These are phyloP conservation scores for Xenopus petersii DNA, from an alignment of 2,797 vertebrate genomes.

Conservation along the genomic window DNA sequence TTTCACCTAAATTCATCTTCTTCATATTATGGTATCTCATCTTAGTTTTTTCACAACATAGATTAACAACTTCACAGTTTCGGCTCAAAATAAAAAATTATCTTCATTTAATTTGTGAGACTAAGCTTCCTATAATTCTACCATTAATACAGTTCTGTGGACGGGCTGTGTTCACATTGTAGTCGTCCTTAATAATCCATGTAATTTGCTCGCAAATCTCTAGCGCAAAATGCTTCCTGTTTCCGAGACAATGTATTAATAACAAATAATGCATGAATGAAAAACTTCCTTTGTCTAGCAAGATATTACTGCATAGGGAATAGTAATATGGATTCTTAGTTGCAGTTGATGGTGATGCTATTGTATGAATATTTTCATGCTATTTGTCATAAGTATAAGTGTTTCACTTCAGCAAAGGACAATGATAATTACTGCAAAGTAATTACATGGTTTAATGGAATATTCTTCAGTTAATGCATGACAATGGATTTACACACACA, in stretches of 20 bases:
- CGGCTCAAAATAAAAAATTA: not conserved
- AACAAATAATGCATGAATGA: slow-evolving; percentile 56
- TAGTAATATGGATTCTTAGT: slow-evolving; percentile 50
- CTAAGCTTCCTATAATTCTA: slow-evolving; percentile 30
- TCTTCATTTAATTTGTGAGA: not conserved
- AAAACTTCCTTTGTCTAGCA: slow-evolving; percentile 54
- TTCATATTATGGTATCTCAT: not conserved
- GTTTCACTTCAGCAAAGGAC: slow-evolving; percentile 9
- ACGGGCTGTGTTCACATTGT: slow-evolving; percentile 20
- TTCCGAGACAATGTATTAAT: slow-evolving; percentile 56
- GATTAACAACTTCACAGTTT: not conserved
- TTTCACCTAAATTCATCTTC: not conserved
- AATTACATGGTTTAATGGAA: slow-evolving; percentile 27
- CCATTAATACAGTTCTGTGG: slow-evolving; percentile 25
- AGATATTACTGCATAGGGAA: slow-evolving; percentile 49
- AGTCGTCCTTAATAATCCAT: slow-evolving; percentile 47
- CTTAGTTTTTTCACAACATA: not conserved
- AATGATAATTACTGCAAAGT: slow-evolving; percentile 15
- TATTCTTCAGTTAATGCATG: slow-evolving; percentile 12
- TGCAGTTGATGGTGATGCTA: slow-evolving; percentile 46
- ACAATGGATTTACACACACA: not conserved
- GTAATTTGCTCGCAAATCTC: slow-evolving; percentile 50
- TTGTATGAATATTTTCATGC: slow-evolving; percentile 51
- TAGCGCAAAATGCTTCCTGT: slow-evolving; percentile 58
- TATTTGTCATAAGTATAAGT: slow-evolving; percentile 46